Percentiles rank a stretch among this genome's conserved stretches.
These are phyloP conservation scores for Zygogramma bicolorata DNA, from an alignment of 2,888 invertebrate genomes.

Conservation along the genomic window DNA sequence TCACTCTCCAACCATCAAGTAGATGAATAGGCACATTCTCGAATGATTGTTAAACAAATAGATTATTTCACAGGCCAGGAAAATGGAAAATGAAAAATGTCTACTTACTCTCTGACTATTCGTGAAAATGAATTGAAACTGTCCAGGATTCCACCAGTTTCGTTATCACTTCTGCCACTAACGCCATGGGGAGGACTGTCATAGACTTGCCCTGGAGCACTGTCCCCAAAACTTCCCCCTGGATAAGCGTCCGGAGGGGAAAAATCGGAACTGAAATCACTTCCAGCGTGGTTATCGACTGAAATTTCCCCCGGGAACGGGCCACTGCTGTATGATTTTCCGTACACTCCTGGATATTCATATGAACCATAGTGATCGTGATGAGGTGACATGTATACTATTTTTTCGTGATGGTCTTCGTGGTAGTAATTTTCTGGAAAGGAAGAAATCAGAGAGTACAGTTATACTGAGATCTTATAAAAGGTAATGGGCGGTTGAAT, in stretches of 20 bases:
- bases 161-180: background rate
- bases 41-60: no score
- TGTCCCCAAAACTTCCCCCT: background rate
- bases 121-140: background rate
- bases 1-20: no score
- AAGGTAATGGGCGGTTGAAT: no score
- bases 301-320: background rate
- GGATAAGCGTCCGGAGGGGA: background rate
- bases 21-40: no score
- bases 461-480: no score
- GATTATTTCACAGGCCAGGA: no score
- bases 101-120: slow-evolving; percentile 3
- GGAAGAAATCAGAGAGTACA: background rate
- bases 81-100: background rate
- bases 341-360: slow-evolving; percentile 13
- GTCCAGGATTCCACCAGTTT: background rate
- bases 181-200: background rate
- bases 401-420: slow-evolving; percentile 29
- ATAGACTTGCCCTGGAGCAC: background rate
- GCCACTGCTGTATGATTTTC: slow-evolving; percentile 12
- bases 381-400: slow-evolving; percentile 24
- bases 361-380: slow-evolving; percentile 8
- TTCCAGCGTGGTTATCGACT: background rate
- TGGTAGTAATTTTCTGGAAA: slow-evolving; percentile 28
- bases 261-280: background rate